Base-by-base conservation (phyloP, 1,140 invertebrate genomes). In the Penaeus japonicus region DNA sequence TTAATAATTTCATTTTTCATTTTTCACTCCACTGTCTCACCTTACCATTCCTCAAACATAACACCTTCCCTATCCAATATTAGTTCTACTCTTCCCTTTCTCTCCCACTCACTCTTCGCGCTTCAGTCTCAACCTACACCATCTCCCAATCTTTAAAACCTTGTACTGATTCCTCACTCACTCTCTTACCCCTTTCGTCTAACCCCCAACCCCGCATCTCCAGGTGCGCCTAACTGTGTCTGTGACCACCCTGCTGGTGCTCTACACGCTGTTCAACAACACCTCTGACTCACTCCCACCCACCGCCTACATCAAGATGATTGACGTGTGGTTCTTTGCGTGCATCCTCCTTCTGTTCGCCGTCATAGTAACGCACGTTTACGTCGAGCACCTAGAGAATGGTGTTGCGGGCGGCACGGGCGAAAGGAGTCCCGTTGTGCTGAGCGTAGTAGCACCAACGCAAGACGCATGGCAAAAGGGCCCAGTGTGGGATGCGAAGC, bases 291-390 rank as follows among this genome's bases (percentile, higher is more conserved):
- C 39, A 22, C 55, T 87, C 5, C 85, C 85, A 20, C 78, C 22
- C 39, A 80, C 77, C 2, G 35, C 85, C 53, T 87, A 87, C 54
- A 75, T 87, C 35, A 87, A 87, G 77, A 87, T 87, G 85, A 62
- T 87, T 4, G 85, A 87, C 85, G 77, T 87, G 57, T 87, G 85
- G 85, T 87, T 87, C 77, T 87, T 87, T 35, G 73, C 65, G 4
- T 47, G 78, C 39, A 87, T 87, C 47, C 59, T 54, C 24, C 20
- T 87, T 7, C 85, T 87, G 75, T 87, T 87, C 54, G 24, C 24
- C 55, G 27, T 84, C 81, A 84, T 79, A 24, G 27, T 79, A 24
- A 32, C 39, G 27, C 77, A 79, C 77, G 35, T 79, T 35, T 79
- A 35, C 77, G 77, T 79, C 77, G 77, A 79, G 65, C n/a, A 73